Evolutionary conservation across 2,113 vertebrate species (phyloP), one percentile per base, ranked within the genome.

Genomic region (Litocranius walleri): DNA sequence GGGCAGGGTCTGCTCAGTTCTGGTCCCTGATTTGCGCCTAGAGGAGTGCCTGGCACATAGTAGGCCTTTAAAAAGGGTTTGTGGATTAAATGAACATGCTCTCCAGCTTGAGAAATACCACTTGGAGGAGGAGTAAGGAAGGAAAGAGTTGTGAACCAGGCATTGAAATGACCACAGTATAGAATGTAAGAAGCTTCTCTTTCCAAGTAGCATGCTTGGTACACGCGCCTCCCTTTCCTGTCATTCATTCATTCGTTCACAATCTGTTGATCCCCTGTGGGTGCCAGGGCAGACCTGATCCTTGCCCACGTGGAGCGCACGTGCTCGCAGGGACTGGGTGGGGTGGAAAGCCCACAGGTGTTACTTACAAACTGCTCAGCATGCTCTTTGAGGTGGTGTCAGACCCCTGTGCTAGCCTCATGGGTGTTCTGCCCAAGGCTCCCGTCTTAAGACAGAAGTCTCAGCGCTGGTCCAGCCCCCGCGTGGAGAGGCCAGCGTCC

Each of bases 401-500:
- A 29, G 56, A 27, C 15, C 33, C 77, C 19, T 15, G 14, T 77
- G 33, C 84, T 50, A 5, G 5, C 82, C n/a, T 0, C 0, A 0
- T 2, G 52, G 57, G 71, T 7, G 0, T 23, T 33, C 25, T 9
- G 1, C 33, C 93, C 4, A 4, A 48, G 33, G 7, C 33, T 16
- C 13, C 0, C 3, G 0, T n/a, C 36, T 29, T 64, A 62, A 1
- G 1, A 19, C 3, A 8, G 13, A 50, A n/a, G 2, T 45, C 25
- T 40, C 19, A 17, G 45, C 3, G 0, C 57, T 1, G 4, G 29
- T 19, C 45, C 36, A 3, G 40, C n/a, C 9, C 3, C 0, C 25
- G 1, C 0, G 0, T 23, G 30, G 36, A 4, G 21, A n/a, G 6
- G 67, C 50, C 0, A 2, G 0, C 3, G 0, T 13, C 13, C 33